These are phyloP conservation scores for Pseudobourletiella spinata DNA, from an alignment of 1,140 invertebrate genomes.

Conservation along the genomic window DNA sequence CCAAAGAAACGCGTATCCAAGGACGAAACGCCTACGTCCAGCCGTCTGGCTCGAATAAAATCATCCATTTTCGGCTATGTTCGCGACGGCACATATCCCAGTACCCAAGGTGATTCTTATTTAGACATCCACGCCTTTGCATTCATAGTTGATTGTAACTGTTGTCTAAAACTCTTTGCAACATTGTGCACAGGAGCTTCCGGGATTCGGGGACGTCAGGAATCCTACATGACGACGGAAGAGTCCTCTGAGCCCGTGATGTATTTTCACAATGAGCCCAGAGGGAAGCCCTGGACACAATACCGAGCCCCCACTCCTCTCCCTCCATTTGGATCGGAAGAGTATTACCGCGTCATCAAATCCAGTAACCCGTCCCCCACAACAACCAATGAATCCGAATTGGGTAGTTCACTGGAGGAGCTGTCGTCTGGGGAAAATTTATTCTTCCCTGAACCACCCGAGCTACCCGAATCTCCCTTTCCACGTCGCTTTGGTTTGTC, in stretches of 20 bases:
- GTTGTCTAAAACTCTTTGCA: too few species aligned
- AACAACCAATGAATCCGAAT: slow-evolving; percentile 28
- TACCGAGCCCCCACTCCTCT: slow-evolving; percentile 31
- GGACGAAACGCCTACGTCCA: slow-evolving; percentile 16
- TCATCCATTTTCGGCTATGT: slow-evolving; percentile 12
- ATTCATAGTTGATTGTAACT: too few species aligned
- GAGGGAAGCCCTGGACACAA: slow-evolving; percentile 24
- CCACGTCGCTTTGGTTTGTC: slow-evolving; percentile 3
- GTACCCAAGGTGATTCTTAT: neutral
- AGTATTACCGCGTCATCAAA: slow-evolving; percentile 33
- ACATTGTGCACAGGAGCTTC: neutral
- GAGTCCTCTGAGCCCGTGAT: slow-evolving; percentile 23
- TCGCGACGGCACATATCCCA: too few species aligned
- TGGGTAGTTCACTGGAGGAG: slow-evolving; percentile 26
- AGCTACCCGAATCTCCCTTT: slow-evolving; percentile 23
- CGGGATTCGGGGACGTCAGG: neutral
- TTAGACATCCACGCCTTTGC: neutral
- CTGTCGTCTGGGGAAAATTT: slow-evolving; percentile 27
- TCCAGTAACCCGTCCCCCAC: slow-evolving; percentile 33
- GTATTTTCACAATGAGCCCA: slow-evolving; percentile 19
- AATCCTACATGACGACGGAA: slow-evolving; percentile 8
- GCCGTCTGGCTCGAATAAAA: slow-evolving; percentile 14
- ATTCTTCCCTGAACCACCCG: slow-evolving; percentile 29
- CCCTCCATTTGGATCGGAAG: slow-evolving; percentile 29
- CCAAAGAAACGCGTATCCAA: too few species aligned